Evolutionary conservation across 2,888 invertebrate species (phyloP).

Genomic region (Diarsia mendica): DNA sequence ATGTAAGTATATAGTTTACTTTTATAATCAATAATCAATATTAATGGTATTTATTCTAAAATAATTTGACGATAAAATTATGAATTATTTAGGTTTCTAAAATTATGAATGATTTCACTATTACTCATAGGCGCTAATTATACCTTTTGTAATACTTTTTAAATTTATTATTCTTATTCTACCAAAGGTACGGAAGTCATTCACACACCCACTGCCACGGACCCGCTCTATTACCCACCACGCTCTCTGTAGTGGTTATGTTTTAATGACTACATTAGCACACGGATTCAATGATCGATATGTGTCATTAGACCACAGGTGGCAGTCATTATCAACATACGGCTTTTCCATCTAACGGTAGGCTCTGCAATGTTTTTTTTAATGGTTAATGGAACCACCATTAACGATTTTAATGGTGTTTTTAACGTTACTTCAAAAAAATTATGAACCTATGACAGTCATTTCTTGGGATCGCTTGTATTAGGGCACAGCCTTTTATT

Average conservation of each 20-base stretch:
- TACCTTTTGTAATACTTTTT: no score
- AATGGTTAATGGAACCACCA: no score
- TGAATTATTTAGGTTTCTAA: no score
- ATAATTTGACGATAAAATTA: not conserved
- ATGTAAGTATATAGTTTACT: no score
- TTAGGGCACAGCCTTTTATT: not conserved
- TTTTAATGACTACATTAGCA: not conserved
- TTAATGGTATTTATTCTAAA: not conserved
- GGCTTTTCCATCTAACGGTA: not conserved
- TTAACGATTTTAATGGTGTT: no score
- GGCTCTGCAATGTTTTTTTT: not conserved
- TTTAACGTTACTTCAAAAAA: not conserved
- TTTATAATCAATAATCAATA: no score
- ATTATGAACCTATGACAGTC: not conserved
- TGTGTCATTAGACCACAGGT: slow-evolving; percentile 11
- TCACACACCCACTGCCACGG: not conserved
- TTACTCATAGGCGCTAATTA: no score
- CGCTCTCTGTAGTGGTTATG: not conserved
- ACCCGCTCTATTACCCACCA: not conserved
- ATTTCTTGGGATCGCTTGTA: not conserved
- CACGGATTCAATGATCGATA: slow-evolving; percentile 7
- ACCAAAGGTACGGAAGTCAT: not conserved
- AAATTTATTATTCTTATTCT: not conserved
- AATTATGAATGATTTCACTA: no score
- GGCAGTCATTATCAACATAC: not conserved